Base-by-base conservation (phyloP, 2,113 vertebrate species). In the Solenodon paradoxus region DNA sequence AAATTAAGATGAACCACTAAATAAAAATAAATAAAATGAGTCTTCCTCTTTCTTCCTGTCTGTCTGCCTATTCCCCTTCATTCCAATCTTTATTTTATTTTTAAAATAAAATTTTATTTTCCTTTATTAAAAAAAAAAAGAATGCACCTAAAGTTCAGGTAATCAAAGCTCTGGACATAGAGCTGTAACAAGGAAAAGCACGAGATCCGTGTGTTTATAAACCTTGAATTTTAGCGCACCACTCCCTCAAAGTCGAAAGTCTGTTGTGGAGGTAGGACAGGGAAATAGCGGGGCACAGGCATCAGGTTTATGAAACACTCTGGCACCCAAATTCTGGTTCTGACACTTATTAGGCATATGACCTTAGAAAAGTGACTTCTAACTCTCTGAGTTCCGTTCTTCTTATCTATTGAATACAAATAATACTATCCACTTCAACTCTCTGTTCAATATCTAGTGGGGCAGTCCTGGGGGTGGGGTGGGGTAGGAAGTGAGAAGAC, bases 381-480 rank as follows among this genome's bases (percentile, higher is more conserved):
- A 78, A 45, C n/a, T 24, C 22, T 86, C n/a, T 83, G 13, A 42
- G 20, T 90, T 74, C 53, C 7, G 35, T 72, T 92, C 83, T 80
- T 57, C 64, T 88, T 53, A 3, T 42, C 53, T 88, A 10, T 40
- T 53, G 30, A 74, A 26, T 94, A 55, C 82, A 92, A 83, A 68
- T n/a, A 78, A 47, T 45, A 81, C 2, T 53, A 72, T 38, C 40
- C 9, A 92, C 38, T n/a, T n/a, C n/a, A n/a, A n/a, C n/a, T n/a
- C n/a, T n/a, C n/a, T n/a, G 17, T 77, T 51, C 10, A 42, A 1
- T 74, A 16, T 68, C 51, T 75, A 16, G 42, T 13, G 1, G 24
- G n/a, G 7, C 69, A 26, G 4, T 7, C 0, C 24, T 63, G 26
- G 68, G 11, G 5, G n/a, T 0, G 24, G 3, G 15, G 20, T 30